A percentile compares a stretch with the other conserved stretches of the same genome.
phyloP scores from a whole-genome alignment of 1,140 invertebrate species.

The Bombus superbus region DNA sequence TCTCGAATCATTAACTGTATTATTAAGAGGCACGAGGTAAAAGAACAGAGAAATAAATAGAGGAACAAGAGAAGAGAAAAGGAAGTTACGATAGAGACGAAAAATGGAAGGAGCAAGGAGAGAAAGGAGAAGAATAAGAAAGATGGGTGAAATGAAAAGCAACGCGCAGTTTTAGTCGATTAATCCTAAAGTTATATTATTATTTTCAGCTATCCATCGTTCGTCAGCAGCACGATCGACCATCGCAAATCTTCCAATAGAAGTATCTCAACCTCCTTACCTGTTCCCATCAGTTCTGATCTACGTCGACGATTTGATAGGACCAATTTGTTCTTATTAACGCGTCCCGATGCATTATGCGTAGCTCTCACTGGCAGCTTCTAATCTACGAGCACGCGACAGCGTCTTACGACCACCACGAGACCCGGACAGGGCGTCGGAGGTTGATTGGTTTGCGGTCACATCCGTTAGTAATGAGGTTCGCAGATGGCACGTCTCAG shows the following conservation, averaged over 20 bases:
- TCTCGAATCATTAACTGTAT: too few relatives aligned
- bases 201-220: neutral
- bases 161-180: too few relatives aligned
- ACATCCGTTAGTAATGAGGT: slow-evolving; percentile 82
- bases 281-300: slow-evolving; percentile 1
- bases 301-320: neutral
- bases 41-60: too few relatives aligned
- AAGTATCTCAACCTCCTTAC: neutral
- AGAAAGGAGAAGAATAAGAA: too few relatives aligned
- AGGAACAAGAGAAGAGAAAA: too few relatives aligned
- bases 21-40: too few relatives aligned
- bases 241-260: neutral
- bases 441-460: slow-evolving; percentile 81
- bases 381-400: slow-evolving; percentile 57
- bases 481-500: slow-evolving; percentile 81
- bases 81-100: too few relatives aligned
- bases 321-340: slow-evolving; percentile 42
- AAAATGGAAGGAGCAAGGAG: too few relatives aligned
- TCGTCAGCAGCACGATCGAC: neutral
- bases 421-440: slow-evolving; percentile 61
- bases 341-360: neutral
- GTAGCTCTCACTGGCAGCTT: slow-evolving; percentile 8
- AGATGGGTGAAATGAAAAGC: too few relatives aligned
- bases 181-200: too few relatives aligned
- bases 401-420: slow-evolving; percentile 75